Conservation (phyloP, 1,140 invertebrate species). For the Olivierus martensii region DNA sequence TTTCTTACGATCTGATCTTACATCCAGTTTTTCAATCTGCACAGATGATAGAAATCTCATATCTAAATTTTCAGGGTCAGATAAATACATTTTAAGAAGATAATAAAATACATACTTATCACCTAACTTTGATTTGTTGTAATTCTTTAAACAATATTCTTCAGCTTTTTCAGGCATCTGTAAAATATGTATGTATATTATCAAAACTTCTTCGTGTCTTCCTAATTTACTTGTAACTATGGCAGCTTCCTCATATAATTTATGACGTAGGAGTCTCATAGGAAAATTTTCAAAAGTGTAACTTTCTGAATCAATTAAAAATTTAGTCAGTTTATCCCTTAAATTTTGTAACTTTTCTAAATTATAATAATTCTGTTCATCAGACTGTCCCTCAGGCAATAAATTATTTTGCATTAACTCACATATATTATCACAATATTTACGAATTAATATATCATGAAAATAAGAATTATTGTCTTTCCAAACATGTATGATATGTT, state of each 20-base stretch:
- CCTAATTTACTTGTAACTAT: constrained; percentile 77
- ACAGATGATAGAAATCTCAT: constrained; percentile 1
- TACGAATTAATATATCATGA: constrained; percentile 78
- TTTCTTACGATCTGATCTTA: constrained; percentile 53
- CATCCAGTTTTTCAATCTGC: constrained; percentile 18
- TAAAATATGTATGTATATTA: constrained; percentile 72
- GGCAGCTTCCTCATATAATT: constrained; percentile 76
- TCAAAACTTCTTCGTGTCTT: constrained; percentile 75
- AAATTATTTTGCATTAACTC: neutral
- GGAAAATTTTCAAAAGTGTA: too few relatives aligned
- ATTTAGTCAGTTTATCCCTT: neutral
- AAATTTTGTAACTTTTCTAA: neutral
- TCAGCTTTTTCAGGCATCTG: constrained; percentile 67
- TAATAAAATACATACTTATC: constrained; percentile 37
- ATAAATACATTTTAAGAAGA: constrained; percentile 40
- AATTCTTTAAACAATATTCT: constrained; percentile 57
- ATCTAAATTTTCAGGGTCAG: constrained; percentile 34
- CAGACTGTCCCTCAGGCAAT: constrained; percentile 1
- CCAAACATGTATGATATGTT: constrained; percentile 84
- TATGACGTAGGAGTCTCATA: too few relatives aligned
- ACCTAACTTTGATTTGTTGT: constrained; percentile 34
- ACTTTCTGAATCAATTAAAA: too few relatives aligned
- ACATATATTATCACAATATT: constrained; percentile 54
- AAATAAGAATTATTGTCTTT: constrained; percentile 69
- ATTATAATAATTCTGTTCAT: neutral